A percentile compares a stretch with the other conserved stretches of the same genome.
These are phyloP conservation scores for Pterophyllum scalare DNA, from an alignment of 2,113 vertebrate genomes.

Conservation along the genomic window DNA sequence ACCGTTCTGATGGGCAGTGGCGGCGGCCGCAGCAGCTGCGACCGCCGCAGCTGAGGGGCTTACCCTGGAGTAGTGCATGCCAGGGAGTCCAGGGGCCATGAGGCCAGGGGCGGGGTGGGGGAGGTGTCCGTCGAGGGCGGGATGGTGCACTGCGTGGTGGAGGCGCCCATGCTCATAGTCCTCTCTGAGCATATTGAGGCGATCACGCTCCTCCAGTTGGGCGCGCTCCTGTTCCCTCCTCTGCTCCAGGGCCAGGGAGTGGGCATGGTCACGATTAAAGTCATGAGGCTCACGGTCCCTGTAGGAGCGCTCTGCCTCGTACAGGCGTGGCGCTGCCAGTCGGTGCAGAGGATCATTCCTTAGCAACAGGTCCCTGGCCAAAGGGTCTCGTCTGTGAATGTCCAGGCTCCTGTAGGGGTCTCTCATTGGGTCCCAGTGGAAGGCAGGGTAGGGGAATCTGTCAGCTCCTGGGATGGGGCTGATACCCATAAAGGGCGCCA, in stretches of 20 bases:
- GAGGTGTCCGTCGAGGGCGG: conserved; percentile 90
- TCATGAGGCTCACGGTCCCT: conserved; percentile 94
- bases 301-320: conserved; percentile 92
- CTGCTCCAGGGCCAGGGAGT: conserved; percentile 88
- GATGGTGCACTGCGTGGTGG: conserved; percentile 88
- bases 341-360: conserved; percentile 92
- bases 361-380: conserved; percentile 88
- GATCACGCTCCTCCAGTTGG: conserved; percentile 90
- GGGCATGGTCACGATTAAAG: conserved; percentile 89
- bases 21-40: conserved; percentile 67
- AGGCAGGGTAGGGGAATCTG: conserved; percentile 93
- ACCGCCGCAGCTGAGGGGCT: conserved; percentile 83
- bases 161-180: conserved; percentile 94
- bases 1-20: conserved; percentile 87
- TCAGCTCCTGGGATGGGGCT: conserved; percentile 95
- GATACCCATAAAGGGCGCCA: conserved; percentile 96
- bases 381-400: conserved; percentile 86
- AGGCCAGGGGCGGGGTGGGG: conserved; percentile 89
- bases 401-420: conserved; percentile 95
- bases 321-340: conserved; percentile 86
- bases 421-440: conserved; percentile 98
- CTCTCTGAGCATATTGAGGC: conserved; percentile 92
- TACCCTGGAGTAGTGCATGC: conserved; percentile 95
- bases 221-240: conserved; percentile 91
- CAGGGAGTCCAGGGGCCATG: conserved; percentile 90